A percentile compares a stretch with the other conserved stretches of the same genome.
Evolutionary conservation across 2,113 vertebrate species (phyloP).

Genomic region (Hippoglossus stenolepis): DNA sequence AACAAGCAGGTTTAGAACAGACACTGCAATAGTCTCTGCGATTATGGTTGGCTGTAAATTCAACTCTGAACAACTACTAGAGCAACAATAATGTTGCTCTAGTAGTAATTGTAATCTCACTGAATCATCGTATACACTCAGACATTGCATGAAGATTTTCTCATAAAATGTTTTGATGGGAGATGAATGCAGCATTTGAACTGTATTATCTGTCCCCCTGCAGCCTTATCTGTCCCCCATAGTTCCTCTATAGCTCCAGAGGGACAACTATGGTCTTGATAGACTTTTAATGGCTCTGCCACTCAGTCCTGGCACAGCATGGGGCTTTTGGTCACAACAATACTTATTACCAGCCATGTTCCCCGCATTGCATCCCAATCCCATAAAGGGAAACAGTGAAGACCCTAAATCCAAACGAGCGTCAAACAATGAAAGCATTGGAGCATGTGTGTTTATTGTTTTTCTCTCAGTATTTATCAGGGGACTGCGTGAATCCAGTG

Average conservation of each 20-base stretch:
- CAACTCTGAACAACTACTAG: neutral
- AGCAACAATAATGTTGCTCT: neutral
- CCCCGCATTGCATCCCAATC: neutral
- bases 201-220: neutral
- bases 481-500: neutral
- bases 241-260: constrained; percentile 4
- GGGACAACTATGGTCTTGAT: neutral
- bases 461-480: neutral
- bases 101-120: neutral
- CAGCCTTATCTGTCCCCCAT: neutral
- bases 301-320: constrained; percentile 5
- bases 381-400: constrained; percentile 13
- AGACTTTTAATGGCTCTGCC: constrained; percentile 10
- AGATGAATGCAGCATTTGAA: constrained; percentile 21
- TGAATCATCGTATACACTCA: neutral
- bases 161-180: constrained; percentile 3
- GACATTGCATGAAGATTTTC: constrained; percentile 6
- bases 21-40: neutral
- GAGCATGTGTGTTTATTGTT: neutral
- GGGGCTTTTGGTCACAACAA: neutral
- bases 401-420: neutral
- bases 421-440: neutral
- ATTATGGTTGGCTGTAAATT: neutral
- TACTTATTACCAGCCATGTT: constrained; percentile 20
- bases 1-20: no score